phyloP scores from a whole-genome alignment of 2,888 invertebrate genomes.

The Elysia crispata region DNA sequence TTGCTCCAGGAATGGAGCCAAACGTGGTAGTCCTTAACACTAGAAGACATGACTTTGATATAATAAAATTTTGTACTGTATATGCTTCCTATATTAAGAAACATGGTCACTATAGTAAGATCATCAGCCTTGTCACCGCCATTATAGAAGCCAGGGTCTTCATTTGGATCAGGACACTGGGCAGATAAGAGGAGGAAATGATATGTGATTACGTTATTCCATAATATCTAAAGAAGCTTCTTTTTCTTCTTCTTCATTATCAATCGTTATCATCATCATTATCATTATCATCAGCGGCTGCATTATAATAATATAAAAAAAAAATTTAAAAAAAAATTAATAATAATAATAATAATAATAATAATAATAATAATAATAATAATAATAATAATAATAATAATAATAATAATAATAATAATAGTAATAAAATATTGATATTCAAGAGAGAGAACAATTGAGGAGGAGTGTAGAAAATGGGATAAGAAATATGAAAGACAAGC shows the following conservation, averaged over 20 bases:
- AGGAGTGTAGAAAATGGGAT: too few species aligned
- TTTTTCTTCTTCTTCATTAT: too few species aligned
- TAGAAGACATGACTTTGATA: slow-evolving; percentile 5
- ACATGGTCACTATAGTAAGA: slow-evolving; percentile 44
- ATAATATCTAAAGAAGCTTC: too few species aligned
- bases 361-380: background rate
- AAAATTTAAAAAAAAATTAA: background rate
- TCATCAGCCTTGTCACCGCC: slow-evolving; percentile 1
- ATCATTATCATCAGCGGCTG: too few species aligned
- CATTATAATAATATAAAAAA: too few species aligned
- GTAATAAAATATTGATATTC: background rate
- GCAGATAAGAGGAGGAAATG: too few species aligned
- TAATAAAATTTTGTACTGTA: slow-evolving; percentile 26
- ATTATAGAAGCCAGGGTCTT: background rate
- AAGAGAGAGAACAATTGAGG: too few species aligned
- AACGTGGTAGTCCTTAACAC: slow-evolving; percentile 1
- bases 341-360: too few species aligned
- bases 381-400: slow-evolving; percentile 17
- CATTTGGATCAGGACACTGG: slow-evolving; percentile 34
- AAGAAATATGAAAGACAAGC: too few species aligned
- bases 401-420: slow-evolving; percentile 13
- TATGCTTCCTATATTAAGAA: slow-evolving; percentile 36
- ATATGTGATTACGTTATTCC: too few species aligned
- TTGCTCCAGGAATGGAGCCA: slow-evolving; percentile 46
- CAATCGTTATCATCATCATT: too few species aligned